Evolutionary conservation across 2,113 vertebrate species (phyloP), one percentile per base, ranked within the genome.

Genomic region (Sander lucioperca): DNA sequence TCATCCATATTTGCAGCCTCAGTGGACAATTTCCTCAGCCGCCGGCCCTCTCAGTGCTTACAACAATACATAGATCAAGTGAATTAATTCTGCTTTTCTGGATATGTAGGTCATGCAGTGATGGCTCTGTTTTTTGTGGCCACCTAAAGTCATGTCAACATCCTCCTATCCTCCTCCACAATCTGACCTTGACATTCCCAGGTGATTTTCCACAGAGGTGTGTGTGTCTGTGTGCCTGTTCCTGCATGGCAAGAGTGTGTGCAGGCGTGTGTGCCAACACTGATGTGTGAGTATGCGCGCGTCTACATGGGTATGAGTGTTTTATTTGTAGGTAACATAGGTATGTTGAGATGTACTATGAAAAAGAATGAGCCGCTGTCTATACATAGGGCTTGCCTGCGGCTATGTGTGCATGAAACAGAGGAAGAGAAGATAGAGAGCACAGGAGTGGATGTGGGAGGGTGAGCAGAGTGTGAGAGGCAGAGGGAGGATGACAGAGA

Each of bases 1-100:
- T 92, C 93, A 86, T 94, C 89, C 90, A 93, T 92, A 92, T 92
- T 93, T 94, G 90, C 94, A 92, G 94, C 93, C 88, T 91, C 91
- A 91, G 79, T 94, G 93, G 93, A 92, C 91, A 92, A 93, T 93
- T 93, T 84, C 76, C 87, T 86, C 82, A 74, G 88, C 91, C 77
- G 83, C 72, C 3, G 88, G 94, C 88, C 89, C 76, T 83, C 79
- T 86, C 83, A 75, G 74, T 77, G 79, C 78, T 87, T 88, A 82
- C 88, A 91, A 90, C 88, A 90, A 92, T 91, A 89, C 92, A 92
- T 80, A 92, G 85, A 89, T 93, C 93, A 93, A 90, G 82, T 92
- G 89, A 88, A 94, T 93, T 92, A 93, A 89, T 94, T 94, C 92
- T 89, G 93, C 90, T 91, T 82, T 90, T 90, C 66, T 86, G 85